phyloP scores from a whole-genome alignment of 2,113 vertebrate species.

The Rhegmatorhina hoffmannsi region DNA sequence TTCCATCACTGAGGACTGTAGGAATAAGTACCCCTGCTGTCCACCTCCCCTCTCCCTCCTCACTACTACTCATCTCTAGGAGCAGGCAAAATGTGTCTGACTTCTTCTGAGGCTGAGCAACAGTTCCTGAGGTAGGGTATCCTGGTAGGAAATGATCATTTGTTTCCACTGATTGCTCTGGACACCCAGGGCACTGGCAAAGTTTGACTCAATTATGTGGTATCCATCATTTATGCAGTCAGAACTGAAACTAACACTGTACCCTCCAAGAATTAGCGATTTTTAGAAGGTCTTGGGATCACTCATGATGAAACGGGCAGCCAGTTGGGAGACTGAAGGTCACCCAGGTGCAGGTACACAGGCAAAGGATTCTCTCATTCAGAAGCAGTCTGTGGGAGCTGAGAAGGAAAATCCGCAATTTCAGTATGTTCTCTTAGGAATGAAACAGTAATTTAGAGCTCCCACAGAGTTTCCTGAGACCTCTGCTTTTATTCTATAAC shows the following conservation, averaged over 20 bases:
- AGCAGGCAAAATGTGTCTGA: not conserved
- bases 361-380: not conserved
- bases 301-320: not conserved
- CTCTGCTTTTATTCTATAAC: not conserved
- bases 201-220: not conserved
- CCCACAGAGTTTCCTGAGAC: not conserved
- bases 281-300: not conserved
- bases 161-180: not conserved
- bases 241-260: not conserved
- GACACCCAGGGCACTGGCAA: not conserved
- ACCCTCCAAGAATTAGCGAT: not conserved
- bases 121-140: not conserved
- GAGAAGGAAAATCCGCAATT: not conserved
- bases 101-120: not conserved
- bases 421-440: not conserved
- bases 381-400: not conserved
- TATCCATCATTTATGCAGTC: not conserved
- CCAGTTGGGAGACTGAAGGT: not conserved
- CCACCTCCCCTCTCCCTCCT: not conserved
- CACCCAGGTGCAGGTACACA: not conserved
- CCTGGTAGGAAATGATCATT: not conserved
- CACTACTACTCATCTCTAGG: not conserved
- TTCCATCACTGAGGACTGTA: not conserved
- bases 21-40: not conserved
- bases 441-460: not conserved